A percentile compares a stretch with the other conserved stretches of the same genome.
phyloP scores from a whole-genome alignment of 2,113 vertebrate species.

The Rafetus swinhoei region DNA sequence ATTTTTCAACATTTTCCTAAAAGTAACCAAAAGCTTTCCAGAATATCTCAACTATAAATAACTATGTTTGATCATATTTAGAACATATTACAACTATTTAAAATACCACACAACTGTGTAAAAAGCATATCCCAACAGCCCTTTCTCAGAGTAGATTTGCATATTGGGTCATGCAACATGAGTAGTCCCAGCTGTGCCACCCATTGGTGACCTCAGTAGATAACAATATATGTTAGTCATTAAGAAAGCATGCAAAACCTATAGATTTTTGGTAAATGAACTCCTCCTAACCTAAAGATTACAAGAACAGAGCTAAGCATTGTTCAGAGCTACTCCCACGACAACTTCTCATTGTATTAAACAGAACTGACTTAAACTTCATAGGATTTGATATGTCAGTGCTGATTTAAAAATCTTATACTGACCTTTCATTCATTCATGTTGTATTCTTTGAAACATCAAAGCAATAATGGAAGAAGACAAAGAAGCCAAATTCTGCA shows the following conservation, averaged over 20 bases:
- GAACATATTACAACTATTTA: slow-evolving; percentile 52
- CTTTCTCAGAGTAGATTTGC: slow-evolving; percentile 61
- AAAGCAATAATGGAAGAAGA: slow-evolving; percentile 2
- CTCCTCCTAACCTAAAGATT: slow-evolving; percentile 28
- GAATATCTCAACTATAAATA: slow-evolving; percentile 7
- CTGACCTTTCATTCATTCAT: slow-evolving; percentile 13
- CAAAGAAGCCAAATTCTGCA: background rate
- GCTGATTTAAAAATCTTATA: background rate
- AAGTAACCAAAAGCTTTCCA: slow-evolving; percentile 35
- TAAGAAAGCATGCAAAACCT: slow-evolving; percentile 37
- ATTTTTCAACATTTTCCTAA: slow-evolving; percentile 43
- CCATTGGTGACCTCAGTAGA: slow-evolving; percentile 36
- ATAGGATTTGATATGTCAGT: background rate
- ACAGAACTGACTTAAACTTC: background rate
- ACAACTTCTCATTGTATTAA: background rate
- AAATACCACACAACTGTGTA: slow-evolving; percentile 55
- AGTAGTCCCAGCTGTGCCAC: slow-evolving; percentile 56
- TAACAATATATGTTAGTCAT: slow-evolving; percentile 48
- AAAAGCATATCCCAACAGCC: slow-evolving; percentile 67
- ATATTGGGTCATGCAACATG: slow-evolving; percentile 49
- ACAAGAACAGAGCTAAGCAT: slow-evolving; percentile 7
- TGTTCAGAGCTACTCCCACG: background rate
- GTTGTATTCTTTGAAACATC: background rate
- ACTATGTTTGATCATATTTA: slow-evolving; percentile 33
- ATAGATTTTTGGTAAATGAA: slow-evolving; percentile 27